Percentiles rank a stretch among this genome's conserved stretches.
Evolutionary conservation across 2,113 vertebrate species (phyloP).

Genomic region (Oreochromis aureus): DNA sequence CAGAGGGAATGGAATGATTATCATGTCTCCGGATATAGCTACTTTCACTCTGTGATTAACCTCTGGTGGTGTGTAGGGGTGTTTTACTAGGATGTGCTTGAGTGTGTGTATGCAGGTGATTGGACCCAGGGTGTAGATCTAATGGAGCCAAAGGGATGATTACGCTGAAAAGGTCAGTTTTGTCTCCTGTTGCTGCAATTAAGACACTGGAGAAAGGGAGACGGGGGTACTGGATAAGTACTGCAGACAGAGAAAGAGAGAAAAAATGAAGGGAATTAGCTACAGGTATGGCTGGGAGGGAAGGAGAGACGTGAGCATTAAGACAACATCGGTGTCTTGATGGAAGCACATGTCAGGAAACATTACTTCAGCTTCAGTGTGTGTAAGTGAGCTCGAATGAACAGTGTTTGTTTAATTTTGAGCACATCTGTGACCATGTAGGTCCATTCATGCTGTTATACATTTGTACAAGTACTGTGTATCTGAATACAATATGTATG

Average conservation of each 20-base stretch:
- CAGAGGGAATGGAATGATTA: slow-evolving; percentile 42
- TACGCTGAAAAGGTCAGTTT: slow-evolving; percentile 58
- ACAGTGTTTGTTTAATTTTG: neutral
- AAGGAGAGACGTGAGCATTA: neutral
- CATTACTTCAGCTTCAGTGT: neutral
- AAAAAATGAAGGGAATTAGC: neutral
- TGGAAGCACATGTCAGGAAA: neutral
- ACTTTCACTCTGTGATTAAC: slow-evolving; percentile 48
- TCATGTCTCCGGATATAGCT: slow-evolving; percentile 19
- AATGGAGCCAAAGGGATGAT: slow-evolving; percentile 54
- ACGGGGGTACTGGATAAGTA: neutral
- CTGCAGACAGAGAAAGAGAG: neutral
- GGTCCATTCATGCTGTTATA: neutral
- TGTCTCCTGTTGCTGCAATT: slow-evolving; percentile 52
- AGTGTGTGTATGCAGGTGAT: slow-evolving; percentile 14
- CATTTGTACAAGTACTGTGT: neutral
- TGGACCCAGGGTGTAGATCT: slow-evolving; percentile 39
- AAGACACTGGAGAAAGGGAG: neutral
- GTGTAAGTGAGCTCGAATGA: neutral
- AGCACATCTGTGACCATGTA: neutral
- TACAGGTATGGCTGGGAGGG: neutral
- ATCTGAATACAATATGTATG: neutral
- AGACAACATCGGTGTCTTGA: neutral
- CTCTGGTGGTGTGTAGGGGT: slow-evolving; percentile 4
- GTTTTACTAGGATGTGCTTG: slow-evolving; percentile 4